A percentile compares a stretch with the other conserved stretches of the same genome.
phyloP scores from a whole-genome alignment of 2,888 invertebrate species.

The Habrosyne pyritoides region DNA sequence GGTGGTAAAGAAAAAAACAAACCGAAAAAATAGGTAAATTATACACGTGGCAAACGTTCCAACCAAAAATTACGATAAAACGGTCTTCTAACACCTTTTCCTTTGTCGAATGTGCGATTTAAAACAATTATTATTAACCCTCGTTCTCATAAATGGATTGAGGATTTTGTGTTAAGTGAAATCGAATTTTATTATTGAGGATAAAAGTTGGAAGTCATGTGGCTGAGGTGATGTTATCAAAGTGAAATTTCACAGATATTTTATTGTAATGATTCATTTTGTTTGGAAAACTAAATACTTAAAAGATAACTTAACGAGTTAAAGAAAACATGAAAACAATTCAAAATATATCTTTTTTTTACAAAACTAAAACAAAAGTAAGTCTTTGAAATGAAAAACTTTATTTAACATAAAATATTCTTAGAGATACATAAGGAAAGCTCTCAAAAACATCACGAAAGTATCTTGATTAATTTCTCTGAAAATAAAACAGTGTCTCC shows the following conservation, averaged over 20 bases:
- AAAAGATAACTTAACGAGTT: too few relatives aligned
- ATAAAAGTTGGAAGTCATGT: not conserved
- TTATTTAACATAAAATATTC: too few relatives aligned
- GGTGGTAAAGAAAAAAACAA: too few relatives aligned
- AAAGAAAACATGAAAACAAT: too few relatives aligned
- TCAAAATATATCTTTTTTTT: too few relatives aligned
- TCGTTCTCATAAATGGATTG: slow-evolving; percentile 27
- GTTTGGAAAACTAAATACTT: too few relatives aligned
- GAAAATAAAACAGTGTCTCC: not conserved
- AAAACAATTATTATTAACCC: slow-evolving; percentile 42
- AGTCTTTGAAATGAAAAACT: too few relatives aligned
- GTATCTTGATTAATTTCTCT: not conserved
- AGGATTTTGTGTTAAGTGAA: slow-evolving; percentile 10
- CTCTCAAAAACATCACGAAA: not conserved
- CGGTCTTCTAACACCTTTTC: slow-evolving; percentile 29
- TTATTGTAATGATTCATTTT: too few relatives aligned
- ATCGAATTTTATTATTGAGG: slow-evolving; percentile 14
- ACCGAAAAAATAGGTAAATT: not conserved
- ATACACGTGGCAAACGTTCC: not conserved
- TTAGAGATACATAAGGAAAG: not conserved
- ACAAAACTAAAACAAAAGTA: too few relatives aligned
- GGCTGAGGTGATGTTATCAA: not conserved
- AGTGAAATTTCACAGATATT: not conserved
- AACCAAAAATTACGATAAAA: slow-evolving; percentile 5
- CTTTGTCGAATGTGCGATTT: slow-evolving; percentile 32